These are phyloP conservation scores for Rousettus leschenaultii DNA, from an alignment of 2,113 vertebrate genomes.

Conservation along the genomic window DNA sequence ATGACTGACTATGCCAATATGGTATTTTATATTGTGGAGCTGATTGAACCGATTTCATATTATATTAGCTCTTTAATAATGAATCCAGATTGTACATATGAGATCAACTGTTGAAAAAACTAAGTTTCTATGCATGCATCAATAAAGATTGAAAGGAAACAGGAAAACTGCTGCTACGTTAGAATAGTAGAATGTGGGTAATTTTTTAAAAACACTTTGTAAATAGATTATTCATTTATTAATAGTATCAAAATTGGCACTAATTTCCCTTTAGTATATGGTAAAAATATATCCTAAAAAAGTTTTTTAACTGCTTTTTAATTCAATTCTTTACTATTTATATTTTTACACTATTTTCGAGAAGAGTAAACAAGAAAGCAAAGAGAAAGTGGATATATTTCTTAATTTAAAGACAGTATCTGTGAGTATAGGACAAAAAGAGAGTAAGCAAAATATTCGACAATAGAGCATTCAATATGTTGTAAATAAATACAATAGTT, in stretches of 20 bases:
- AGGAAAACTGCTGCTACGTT: not conserved
- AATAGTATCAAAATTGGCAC: not conserved
- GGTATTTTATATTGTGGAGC: not conserved
- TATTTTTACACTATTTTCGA: not conserved
- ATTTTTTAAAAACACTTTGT: not conserved
- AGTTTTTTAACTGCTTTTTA: not conserved
- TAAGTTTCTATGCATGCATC: not conserved
- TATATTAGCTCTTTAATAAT: not conserved
- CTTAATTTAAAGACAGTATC: not conserved
- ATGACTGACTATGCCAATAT: not conserved
- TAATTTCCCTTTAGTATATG: not conserved
- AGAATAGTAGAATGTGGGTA: not conserved
- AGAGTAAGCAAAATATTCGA: not conserved
- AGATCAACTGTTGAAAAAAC: not conserved
- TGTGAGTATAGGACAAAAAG: not conserved
- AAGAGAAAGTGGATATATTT: not conserved
- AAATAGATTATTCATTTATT: not conserved
- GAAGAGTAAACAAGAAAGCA: not conserved
- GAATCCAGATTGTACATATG: not conserved
- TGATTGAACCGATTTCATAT: not conserved
- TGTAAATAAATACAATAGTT: not conserved
- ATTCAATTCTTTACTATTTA: not conserved
- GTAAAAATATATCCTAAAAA: not conserved
- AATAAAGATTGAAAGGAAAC: not conserved
- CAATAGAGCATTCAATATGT: not conserved